Evolutionary conservation across 92 coral and sea anemone species (phyloP), one percentile per base, ranked within the genome.

Genomic region (Heteractis magnifica): DNA sequence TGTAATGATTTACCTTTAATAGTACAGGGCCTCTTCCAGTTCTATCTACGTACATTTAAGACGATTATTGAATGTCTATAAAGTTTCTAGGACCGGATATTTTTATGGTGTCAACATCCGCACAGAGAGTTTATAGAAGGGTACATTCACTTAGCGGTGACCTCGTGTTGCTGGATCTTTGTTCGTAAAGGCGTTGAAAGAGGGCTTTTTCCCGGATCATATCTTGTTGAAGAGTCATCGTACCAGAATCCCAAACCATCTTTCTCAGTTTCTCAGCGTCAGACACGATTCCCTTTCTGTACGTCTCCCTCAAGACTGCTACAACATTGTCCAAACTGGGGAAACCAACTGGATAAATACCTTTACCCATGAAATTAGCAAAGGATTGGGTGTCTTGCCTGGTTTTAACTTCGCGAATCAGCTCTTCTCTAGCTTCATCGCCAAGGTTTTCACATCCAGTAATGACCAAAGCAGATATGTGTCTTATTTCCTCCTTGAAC

Each of bases 301-400:
- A 73, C 6, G 56, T 9, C 10, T 41, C 77, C n/a, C 48, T 5
- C 5, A 73, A 20, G 1, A 9, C n/a, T 73, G 77, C n/a, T 1
- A 8, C 0, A 8, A 49, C 5, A 9, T 48, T 14, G 1, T 19
- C 13, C 10, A 20, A 41, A 53, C 51, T 62, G 3, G 79, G 79
- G 34, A 76, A 76, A 5, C 79, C 79, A 14, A 76, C 79, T 14
- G 59, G 14, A 76, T 49, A 49, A 34, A 76, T 18, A 34, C 79
- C 79, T 19, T 51, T 76, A 7, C 14, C 1, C 79, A 76, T 76
- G 10, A 76, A 76, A 13, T 14, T 9, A 13, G 79, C 79, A 6
- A 76, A 51, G 3, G 51, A 41, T 51, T 18, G 15, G 0, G 56
- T 44, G 0, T 0, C 49, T 4, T 41, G 77, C 6, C 68, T 4